Base-by-base conservation (phyloP, 2,888 invertebrate species). In the Anthophora plumipes region DNA sequence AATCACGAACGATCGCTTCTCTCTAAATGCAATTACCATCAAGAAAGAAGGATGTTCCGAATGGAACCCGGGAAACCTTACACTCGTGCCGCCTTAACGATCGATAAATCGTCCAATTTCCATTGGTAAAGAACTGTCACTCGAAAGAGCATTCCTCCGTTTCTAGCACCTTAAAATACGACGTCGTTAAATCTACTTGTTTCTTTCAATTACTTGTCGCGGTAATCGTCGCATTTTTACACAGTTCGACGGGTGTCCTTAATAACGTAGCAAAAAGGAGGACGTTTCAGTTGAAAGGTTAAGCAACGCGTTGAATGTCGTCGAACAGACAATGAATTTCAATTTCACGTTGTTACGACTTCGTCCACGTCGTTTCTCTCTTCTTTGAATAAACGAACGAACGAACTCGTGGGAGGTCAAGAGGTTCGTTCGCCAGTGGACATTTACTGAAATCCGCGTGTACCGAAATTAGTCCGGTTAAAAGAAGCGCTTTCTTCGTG, bases 391-490 rank as follows among this genome's bases (percentile, higher is more conserved):
- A 12, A 61, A 25, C 61, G 63, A 46, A 31, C 31, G 31, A 50
- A 43, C 61, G 48, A 60, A 67, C 59, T 25, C 6, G 14, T 50
- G 41, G 63, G 14, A 50, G 41, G 63, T 69, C 71, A 46, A 71
- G 64, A 59, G 48, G 69, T 37, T 22, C 43, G 68, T 41, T 59
- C 54, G 48, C 54, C 61, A n/a, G 6, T 48, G 50, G 61, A 11
- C 70, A 22, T 60, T 71, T 52, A 60, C 55, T 41, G 61, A 71
- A 71, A 71, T 61, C 37, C 57, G 25, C 50, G 61, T 17, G 46
- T 37, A 64, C 46, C 69, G 71, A 71, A 77, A 71, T 67, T 71
- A 66, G 77, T 70, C 61, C 54, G 66, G 48, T 80, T 68, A 77
- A 79, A 69, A 77, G 68, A 71, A 71, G 22, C 48, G 55, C 61